These are phyloP conservation scores for Burhinus bistriatus DNA, from an alignment of 2,113 vertebrate species.

Conservation along the genomic window DNA sequence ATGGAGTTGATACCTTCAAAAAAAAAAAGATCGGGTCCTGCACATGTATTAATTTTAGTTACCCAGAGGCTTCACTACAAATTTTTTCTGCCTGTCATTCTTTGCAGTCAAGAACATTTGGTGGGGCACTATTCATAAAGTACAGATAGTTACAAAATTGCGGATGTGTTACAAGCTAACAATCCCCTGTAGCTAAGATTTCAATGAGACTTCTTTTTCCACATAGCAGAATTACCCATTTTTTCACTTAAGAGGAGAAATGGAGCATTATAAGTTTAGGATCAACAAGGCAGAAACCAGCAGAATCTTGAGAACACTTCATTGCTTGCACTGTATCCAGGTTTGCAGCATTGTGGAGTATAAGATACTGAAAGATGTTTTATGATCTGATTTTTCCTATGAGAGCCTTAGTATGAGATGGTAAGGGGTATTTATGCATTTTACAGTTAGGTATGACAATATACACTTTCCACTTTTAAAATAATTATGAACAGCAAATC, in stretches of 20 bases:
- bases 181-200: neutral
- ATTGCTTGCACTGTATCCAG: neutral
- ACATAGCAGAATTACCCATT: neutral
- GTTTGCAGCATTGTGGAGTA: neutral
- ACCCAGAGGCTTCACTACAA: neutral
- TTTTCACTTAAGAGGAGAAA: neutral
- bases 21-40: neutral
- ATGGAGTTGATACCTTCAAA: neutral
- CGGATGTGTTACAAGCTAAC: neutral
- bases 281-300: neutral
- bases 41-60: neutral
- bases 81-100: neutral
- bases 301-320: neutral
- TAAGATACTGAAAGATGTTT: neutral
- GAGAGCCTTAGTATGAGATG: neutral
- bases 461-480: neutral
- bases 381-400: neutral
- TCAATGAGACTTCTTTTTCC: neutral
- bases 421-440: neutral
- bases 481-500: neutral
- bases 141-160: neutral
- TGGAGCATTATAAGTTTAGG: neutral
- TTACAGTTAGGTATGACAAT: neutral
- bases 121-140: neutral
- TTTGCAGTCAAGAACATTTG: neutral